Base-by-base conservation (phyloP, 2,113 vertebrate species). In the Python bivittatus region DNA sequence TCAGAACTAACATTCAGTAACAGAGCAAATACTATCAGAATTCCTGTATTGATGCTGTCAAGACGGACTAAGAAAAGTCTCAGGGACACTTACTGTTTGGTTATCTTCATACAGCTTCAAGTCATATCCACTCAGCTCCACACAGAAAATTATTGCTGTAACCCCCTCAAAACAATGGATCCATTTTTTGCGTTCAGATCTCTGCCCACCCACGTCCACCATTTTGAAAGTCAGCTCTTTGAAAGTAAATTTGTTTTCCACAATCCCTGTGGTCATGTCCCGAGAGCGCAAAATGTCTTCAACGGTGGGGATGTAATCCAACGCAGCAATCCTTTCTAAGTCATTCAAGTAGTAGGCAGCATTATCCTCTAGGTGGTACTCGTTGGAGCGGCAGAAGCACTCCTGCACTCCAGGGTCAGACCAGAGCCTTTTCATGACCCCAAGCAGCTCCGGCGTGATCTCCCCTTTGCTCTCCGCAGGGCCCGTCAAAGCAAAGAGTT, bases 211-310 rank as follows among this genome's bases (percentile, higher is more conserved):
- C 96, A 99, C 99, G 0, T 99, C 99, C 92, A 99, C 99, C 99
- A 99, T 99, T 98, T 99, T 99, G 98, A 99, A 99, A 93, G 99
- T 99, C 96, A 99, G 99, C 98, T 99, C 99, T 97, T 99, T 99
- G 98, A 99, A 99, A 96, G 99, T 99, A 98, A 99, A 99, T 97
- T 99, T 99, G 97, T 99, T 99, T 97, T 99, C 99, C 96, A 99
- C 99, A 56, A 99, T 99, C 95, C 99, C 99, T 0, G 99, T 99
- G 96, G 99, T 99, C 99, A 99, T 99, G 98, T 99, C 99, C 72
- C 99, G 98, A 92, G 99, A 99, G 88, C 99, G 98, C 88, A 99
- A 97, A 97, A 99, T 99, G 96, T 99, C 99, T 98, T 99, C 99
- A 0, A 99, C 99, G 0, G 99, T 99, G 54, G 99, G 99, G 97